These are phyloP conservation scores for Dryococelus australis DNA, from an alignment of 2,888 invertebrate species.

Conservation along the genomic window DNA sequence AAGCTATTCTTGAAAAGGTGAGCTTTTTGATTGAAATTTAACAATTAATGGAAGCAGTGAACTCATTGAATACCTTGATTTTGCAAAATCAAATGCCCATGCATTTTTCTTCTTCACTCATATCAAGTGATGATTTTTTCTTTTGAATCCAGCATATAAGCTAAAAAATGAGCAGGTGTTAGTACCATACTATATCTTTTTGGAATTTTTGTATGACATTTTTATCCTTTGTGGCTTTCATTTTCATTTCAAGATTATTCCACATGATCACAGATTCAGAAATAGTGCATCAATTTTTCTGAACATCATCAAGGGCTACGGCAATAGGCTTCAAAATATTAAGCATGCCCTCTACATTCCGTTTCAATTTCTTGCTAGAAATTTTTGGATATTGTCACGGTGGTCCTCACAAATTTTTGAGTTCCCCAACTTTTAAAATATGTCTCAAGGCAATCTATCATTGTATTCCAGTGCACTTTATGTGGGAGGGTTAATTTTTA, in stretches of 20 bases:
- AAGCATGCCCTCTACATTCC: neutral
- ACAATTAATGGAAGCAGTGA: no score
- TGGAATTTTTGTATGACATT: neutral
- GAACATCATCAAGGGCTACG: neutral
- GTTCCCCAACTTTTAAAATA: neutral
- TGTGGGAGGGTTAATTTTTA: neutral
- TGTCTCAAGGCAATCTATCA: neutral
- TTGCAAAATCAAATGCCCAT: neutral
- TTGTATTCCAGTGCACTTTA: neutral
- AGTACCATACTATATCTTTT: slow-evolving; percentile 13
- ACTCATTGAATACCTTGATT: neutral
- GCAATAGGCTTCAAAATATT: neutral
- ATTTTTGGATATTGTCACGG: neutral
- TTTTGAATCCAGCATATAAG: slow-evolving; percentile 27
- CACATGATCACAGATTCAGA: neutral
- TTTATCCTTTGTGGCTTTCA: slow-evolving; percentile 18
- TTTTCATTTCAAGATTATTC: neutral
- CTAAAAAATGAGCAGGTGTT: slow-evolving; percentile 11
- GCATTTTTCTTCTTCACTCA: neutral
- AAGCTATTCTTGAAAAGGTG: no score
- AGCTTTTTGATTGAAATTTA: no score
- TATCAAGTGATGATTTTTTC: neutral
- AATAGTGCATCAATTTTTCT: neutral
- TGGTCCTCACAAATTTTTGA: neutral
- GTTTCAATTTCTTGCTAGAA: neutral